Base-by-base conservation (phyloP, 2,888 invertebrate species). In the Colletes collaris region DNA sequence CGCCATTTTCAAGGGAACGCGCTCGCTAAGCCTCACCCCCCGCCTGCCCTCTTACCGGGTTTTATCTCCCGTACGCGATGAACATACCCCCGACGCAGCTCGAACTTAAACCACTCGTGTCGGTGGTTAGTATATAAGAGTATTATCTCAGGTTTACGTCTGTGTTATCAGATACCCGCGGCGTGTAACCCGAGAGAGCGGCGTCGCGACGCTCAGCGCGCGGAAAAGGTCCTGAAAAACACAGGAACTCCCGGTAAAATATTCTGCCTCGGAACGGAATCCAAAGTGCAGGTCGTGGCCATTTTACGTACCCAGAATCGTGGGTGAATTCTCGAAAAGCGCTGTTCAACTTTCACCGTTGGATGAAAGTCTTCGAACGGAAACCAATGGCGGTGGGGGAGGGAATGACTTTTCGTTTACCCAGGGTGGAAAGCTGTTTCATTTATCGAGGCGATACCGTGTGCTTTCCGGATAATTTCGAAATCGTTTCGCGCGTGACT, bases 111-210 rank as follows among this genome's bases (percentile, higher is more conserved):
- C 72, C 81, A 70, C 82, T 76, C 83, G 76, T 69, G 82, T 68
- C 66, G 71, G 76, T 70, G 75, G 85, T 79, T 79, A 59, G 84
- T 79, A 78, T 72, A 72, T 72, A 83, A 69, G 67, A 77, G 86
- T 69, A 82, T 86, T 86, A 86, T 86, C 86, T 84, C 76, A 79
- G 73, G 74, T 77, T 80, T 66, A 68, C 79, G 79, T 82, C 77
- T 82, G 60, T 75, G 82, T 80, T 84, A 86, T 84, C 84, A 79
- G 84, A 81, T 79, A 75, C 75, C 69, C 69, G 40, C 53, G 73
- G 56, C 67, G 55, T 44, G 79, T 82, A 82, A 84, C 69, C 67
- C 58, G 71, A 79, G 56, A 55, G 53, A 40, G 7, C 0, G 37
- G 46, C 19, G 53, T 16, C 64, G 53, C 35, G 46, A 11, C 46